Base-by-base conservation (phyloP, 2,113 vertebrate genomes). In the Vidua macroura region DNA sequence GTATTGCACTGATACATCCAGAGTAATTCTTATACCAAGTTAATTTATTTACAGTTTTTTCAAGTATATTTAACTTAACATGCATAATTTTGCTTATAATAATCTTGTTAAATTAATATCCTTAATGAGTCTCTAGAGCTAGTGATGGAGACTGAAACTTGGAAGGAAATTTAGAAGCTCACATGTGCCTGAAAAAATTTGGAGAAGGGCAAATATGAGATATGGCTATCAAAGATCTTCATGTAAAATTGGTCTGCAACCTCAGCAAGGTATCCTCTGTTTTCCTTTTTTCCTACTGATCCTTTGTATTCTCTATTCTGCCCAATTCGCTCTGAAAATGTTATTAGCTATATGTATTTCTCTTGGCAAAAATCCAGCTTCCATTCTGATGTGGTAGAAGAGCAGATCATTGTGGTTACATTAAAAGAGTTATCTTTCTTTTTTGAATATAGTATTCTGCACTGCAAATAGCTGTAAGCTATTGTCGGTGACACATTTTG, bases 181-280 rank as follows among this genome's bases (percentile, higher is more conserved):
- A 43, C 10, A 33, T 69, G 9, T 77, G 13, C 18, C 30, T 89
- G 28, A 49, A n/a, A 49, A 41, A 41, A 12, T 21, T 35, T 39
- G 12, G 25, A 79, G 23, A 35, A 76, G 31, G 13, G 4, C 9
- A 58, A 80, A 51, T 68, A 80, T 8, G 9, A 30, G 10, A 28
- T 44, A 37, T 3, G 8, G 16, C 7, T 76, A 53, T 75, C 12
- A 80, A 49, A 75, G 16, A 24, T 44, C 5, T 86, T 80, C 5
- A 72, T 0, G 0, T 43, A 31, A 17, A 59, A 43, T 46, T n/a
- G 2, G 3, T n/a, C 49, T 64, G 25, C 17, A 75, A 30, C 6
- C 10, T 86, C 58, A 72, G 6, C 31, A 31, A 9, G 19, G 3
- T 41, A 22, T 41, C 21, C 11, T 67, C 16, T 28, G 4, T 64